A percentile compares a stretch with the other conserved stretches of the same genome.
These are phyloP conservation scores for Punctoribates punctum DNA, from an alignment of 2,888 invertebrate genomes.

Conservation along the genomic window DNA sequence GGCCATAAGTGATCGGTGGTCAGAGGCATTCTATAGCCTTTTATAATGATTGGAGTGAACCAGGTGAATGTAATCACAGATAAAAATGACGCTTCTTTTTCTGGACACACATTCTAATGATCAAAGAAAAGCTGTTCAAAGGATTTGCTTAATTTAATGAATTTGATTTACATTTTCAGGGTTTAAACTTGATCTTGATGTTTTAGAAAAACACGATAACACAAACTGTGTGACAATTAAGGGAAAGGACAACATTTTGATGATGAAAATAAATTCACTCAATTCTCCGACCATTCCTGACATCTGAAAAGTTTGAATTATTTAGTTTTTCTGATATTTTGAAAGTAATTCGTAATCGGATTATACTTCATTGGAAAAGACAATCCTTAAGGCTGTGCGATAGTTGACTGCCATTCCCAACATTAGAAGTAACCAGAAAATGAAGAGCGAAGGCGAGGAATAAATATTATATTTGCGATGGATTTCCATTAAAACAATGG, in stretches of 20 bases:
- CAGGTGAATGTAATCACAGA: conserved; percentile 43
- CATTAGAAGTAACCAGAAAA: conserved; percentile 79
- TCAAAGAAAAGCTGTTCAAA: too few species aligned
- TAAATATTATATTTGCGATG: conserved; percentile 63
- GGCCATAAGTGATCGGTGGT: conserved; percentile 40
- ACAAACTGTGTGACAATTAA: conserved; percentile 1
- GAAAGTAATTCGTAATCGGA: too few species aligned
- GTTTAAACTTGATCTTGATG: not conserved
- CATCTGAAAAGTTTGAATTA: not conserved
- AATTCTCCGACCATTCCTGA: not conserved
- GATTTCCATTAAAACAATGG: not conserved
- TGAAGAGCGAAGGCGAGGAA: conserved; percentile 81
- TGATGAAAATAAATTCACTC: not conserved
- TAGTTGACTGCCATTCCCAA: conserved; percentile 71
- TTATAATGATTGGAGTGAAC: conserved; percentile 36
- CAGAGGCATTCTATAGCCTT: conserved; percentile 41
- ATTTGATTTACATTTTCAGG: not conserved
- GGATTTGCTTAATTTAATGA: not conserved
- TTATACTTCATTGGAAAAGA: not conserved
- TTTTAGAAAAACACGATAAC: conserved; percentile 13
- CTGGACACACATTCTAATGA: conserved; percentile 12
- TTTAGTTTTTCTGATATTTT: too few species aligned
- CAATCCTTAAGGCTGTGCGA: conserved; percentile 57
- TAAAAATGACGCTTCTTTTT: conserved; percentile 36
- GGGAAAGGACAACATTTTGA: conserved; percentile 7